Evolutionary conservation across 1,140 invertebrate species (phyloP).

Genomic region (Amyelois transitella): DNA sequence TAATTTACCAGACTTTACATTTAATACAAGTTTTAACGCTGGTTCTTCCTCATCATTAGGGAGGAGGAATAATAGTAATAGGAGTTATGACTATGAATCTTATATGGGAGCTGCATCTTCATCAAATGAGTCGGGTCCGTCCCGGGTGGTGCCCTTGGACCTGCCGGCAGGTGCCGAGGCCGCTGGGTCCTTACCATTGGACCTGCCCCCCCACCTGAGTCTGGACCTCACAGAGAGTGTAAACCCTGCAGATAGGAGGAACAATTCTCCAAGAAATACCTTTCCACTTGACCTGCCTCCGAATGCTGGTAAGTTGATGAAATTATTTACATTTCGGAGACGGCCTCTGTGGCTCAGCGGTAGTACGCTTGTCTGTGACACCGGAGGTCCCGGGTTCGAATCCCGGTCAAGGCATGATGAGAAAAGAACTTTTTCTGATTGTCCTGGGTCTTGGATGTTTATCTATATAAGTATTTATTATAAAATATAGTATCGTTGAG

Average conservation of each 20-base stretch:
- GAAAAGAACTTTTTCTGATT: too few species aligned
- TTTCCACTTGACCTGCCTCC: conserved; percentile 67
- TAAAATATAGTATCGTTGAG: too few species aligned
- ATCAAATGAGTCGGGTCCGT: conserved; percentile 36
- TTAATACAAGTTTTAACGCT: conserved; percentile 65
- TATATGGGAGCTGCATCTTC: conserved; percentile 47
- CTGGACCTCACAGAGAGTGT: conserved; percentile 69
- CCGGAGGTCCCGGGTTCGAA: too few species aligned
- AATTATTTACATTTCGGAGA: too few species aligned
- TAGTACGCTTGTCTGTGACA: too few species aligned
- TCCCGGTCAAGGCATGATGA: too few species aligned
- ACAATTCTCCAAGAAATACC: conserved; percentile 51
- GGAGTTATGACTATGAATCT: conserved; percentile 53
- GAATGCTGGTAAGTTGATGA: conserved; percentile 61
- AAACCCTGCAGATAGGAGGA: conserved; percentile 55
- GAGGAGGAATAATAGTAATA: conserved; percentile 48
- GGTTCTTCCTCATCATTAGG: conserved; percentile 48
- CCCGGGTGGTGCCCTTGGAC: conserved; percentile 59
- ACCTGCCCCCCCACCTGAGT: conserved; percentile 53
- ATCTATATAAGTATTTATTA: too few species aligned
- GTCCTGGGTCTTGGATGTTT: too few species aligned
- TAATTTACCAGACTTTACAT: conserved; percentile 77
- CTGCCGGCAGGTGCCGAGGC: conserved; percentile 55
- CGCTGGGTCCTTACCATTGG: conserved; percentile 43
- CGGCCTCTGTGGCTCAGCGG: too few species aligned